Conservation (phyloP, 53 echinoderm and acorn worm species). For the Crossaster papposus region DNA sequence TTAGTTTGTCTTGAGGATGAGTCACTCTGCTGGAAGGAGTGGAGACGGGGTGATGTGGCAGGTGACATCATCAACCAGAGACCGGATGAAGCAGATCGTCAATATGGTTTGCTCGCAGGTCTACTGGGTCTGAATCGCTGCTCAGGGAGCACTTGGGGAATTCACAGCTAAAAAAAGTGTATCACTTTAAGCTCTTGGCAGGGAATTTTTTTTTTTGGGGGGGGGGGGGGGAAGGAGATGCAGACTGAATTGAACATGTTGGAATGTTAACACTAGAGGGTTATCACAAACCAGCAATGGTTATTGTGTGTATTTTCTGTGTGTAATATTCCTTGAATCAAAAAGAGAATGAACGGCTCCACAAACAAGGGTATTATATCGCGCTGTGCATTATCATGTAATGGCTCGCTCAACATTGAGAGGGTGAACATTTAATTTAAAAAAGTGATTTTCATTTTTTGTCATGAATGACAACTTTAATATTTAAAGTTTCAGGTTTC, state of each 20-base stretch:
- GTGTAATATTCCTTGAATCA: too few species aligned
- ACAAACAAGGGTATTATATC: too few species aligned
- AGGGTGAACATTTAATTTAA: too few species aligned
- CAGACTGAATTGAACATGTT: not conserved
- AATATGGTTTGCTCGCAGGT: not conserved
- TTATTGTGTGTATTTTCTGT: too few species aligned
- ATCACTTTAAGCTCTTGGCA: constrained; percentile 22
- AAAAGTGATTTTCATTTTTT: too few species aligned
- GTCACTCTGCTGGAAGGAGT: constrained; percentile 30
- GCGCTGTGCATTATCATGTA: too few species aligned
- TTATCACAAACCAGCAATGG: too few species aligned
- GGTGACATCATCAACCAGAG: constrained; percentile 39
- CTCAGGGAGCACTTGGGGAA: not conserved
- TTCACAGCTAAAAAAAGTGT: not conserved
- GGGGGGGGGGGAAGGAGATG: too few species aligned
- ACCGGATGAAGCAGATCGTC: constrained; percentile 1
- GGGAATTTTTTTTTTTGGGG: not conserved
- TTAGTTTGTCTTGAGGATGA: constrained; percentile 45
- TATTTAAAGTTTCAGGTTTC: too few species aligned
- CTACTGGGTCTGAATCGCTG: not conserved
- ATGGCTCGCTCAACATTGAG: too few species aligned
- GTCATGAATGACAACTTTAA: too few species aligned
- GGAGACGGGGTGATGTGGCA: constrained; percentile 34
- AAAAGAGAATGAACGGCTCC: too few species aligned
- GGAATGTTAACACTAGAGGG: not conserved